Evolutionary conservation across 1,140 invertebrate genomes (phyloP), one percentile per base, ranked within the genome.

Genomic region (Leptonema lineaticorne): DNA sequence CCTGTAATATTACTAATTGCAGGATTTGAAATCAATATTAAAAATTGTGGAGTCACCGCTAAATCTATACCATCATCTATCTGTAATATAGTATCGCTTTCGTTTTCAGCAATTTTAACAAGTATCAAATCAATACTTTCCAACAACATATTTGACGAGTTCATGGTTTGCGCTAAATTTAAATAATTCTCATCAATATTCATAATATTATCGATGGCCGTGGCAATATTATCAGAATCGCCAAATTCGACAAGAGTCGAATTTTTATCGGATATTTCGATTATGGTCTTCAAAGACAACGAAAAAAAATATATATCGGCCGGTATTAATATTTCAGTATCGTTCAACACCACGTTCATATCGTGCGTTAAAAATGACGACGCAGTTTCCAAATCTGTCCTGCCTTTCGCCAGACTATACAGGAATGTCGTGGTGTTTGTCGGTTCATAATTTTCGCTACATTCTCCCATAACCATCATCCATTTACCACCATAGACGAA

Each of bases 11-110:
- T 85, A 37, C 80, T 83, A 28, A 77, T 68, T 6, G 67, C 46
- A 1, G 86, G 85, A 75, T 84, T 83, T 2, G 83, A 81, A 33
- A 82, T 75, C 74, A 85, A 84, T 48, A 83, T 76, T 9, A 85
- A 62, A 77, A 81, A 78, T 74, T 81, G 75, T 57, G 78, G 75
- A 71, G 82, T 78, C 26, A 82, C 69, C 50, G 79, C 77, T 28
- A 79, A 18, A 76, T 75, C 71, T 74, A 78, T 58, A 1, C 71
- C 64, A 50, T 74, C 72, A 20, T 41, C 48, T 14, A 73, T 69
- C 48, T 70, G 66, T 20, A 73, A 70, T 5, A 73, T 64, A 24
- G 60, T 63, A 27, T 72, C 75, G 68, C 68, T 75, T 63, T 74
- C 56, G 26, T 75, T 74, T 45, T 78, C 6, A 11, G 73, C 68